A percentile compares a stretch with the other conserved stretches of the same genome.
Evolutionary conservation across 2,113 vertebrate species (phyloP).

Genomic region (Pseudolaguvia tuberculata): DNA sequence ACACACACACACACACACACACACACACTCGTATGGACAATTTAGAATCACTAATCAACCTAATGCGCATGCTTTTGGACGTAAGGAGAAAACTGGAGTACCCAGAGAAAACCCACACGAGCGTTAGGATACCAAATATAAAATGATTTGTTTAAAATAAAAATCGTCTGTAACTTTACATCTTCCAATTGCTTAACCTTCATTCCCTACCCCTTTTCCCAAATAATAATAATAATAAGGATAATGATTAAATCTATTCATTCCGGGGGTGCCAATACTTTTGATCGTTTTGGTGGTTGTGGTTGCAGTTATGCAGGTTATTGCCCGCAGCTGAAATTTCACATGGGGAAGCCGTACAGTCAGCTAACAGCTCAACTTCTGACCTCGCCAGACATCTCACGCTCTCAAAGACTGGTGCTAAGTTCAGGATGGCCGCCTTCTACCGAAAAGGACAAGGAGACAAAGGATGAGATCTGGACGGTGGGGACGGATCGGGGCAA

Average conservation of each 20-base stretch:
- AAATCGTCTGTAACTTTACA: too few species aligned
- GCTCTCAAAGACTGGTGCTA: constrained; percentile 59
- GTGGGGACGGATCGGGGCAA: constrained; percentile 38
- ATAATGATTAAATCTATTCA: background rate
- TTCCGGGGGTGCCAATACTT: background rate
- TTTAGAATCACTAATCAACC: too few species aligned
- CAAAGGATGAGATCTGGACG: constrained; percentile 33
- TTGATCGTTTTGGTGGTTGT: background rate
- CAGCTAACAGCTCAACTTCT: constrained; percentile 65
- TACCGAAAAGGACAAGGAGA: background rate
- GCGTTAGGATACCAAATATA: too few species aligned
- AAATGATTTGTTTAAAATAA: too few species aligned
- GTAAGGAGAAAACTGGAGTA: too few species aligned
- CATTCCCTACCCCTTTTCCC: too few species aligned
- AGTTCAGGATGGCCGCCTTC: constrained; percentile 39
- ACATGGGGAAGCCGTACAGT: constrained; percentile 66
- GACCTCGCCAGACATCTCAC: constrained; percentile 53
- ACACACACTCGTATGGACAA: too few species aligned
- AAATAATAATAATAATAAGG: background rate
- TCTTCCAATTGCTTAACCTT: too few species aligned
- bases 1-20: too few species aligned
- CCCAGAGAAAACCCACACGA: too few species aligned
- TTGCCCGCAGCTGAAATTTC: constrained; percentile 71
- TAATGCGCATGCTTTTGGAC: too few species aligned
- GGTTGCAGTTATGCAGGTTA: constrained; percentile 69